Evolutionary conservation across 2,888 invertebrate genomes (phyloP), one percentile per base, ranked within the genome.

Genomic region (Acronicta psi): DNA sequence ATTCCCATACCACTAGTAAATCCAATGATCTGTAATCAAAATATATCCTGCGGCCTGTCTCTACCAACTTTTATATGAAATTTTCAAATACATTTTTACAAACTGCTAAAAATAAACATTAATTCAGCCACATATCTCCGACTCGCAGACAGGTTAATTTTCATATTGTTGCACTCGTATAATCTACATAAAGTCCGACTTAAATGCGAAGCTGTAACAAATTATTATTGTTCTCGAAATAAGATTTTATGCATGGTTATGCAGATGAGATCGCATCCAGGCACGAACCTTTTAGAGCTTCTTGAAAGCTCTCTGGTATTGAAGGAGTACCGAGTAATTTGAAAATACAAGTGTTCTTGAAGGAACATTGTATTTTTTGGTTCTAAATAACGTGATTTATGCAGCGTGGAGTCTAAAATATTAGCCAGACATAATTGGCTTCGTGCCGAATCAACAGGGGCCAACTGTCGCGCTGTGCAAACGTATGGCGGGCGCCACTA

Each of bases 221-320:
- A 75, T 65, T 62, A 63, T 65, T 65, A 69, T 75, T 75, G 69
- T 75, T 63, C 71, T 59, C 73, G 50, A 71, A 73, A 75, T 69
- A 66, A 75, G 63, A 73, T 75, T 75, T 63, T 71, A 69, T 75
- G 75, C 75, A 75, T 65, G 63, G 59, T 52, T 63, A 69, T 75
- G 75, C 71, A 68, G 65, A 73, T 75, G 62, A 69, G 68, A 73
- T 71, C 50, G 57, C 59, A 64, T 64, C 41, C 59, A 63, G 60
- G 59, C 73, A 65, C 59, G 41, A 54, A 66, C 2, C 55, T 72
- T 25, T 59, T 56, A 31, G 41, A 53, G 50, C 25, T 58, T 73
- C 61, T 60, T 64, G 49, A 69, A 56, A 53, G 43, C 38, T 50
- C 51, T 41, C 20, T 23, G 52, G 54, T 56, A 70, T 53, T 36